Percentiles rank a stretch among this genome's conserved stretches.
Conservation (phyloP, 2,113 vertebrate genomes). For the Psittacus erithacus region DNA sequence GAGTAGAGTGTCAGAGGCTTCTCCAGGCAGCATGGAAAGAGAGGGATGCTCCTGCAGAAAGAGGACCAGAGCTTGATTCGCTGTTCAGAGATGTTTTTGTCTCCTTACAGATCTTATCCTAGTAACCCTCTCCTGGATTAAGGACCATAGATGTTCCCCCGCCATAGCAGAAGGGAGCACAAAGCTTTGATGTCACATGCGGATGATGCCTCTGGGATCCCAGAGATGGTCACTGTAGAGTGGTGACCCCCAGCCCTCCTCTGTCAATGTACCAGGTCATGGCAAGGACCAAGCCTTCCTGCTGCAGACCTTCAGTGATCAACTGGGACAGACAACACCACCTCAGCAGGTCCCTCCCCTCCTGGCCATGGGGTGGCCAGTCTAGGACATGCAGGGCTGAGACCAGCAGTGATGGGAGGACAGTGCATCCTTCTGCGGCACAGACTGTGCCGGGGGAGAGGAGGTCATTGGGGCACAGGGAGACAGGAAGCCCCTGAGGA, state of each 20-base stretch:
- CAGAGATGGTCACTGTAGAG: neutral
- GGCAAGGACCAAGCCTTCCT: neutral
- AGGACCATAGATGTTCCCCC: rapidly evolving
- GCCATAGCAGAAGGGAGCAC: neutral
- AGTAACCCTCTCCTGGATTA: too few species aligned
- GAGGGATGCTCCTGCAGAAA: neutral
- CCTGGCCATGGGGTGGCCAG: neutral
- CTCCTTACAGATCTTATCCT: neutral
- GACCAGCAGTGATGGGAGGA: neutral
- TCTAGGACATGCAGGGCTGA: neutral
- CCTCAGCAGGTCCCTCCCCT: neutral
- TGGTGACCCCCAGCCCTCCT: neutral
- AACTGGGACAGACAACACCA: neutral
- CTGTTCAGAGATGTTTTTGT: neutral
- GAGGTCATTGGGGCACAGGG: neutral
- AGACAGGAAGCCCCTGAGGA: neutral
- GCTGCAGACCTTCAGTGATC: neutral
- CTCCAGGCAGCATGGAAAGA: neutral
- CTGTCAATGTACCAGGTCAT: too few species aligned
- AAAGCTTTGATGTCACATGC: rapidly evolving
- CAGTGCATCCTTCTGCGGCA: neutral
- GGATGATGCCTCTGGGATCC: neutral
- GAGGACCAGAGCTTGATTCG: neutral
- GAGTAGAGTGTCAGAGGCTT: neutral
- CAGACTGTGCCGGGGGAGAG: rapidly evolving